Percentiles rank a stretch among this genome's conserved stretches.
These are phyloP conservation scores for Coreoperca whiteheadi DNA, from an alignment of 2,113 vertebrate genomes.

Conservation along the genomic window DNA sequence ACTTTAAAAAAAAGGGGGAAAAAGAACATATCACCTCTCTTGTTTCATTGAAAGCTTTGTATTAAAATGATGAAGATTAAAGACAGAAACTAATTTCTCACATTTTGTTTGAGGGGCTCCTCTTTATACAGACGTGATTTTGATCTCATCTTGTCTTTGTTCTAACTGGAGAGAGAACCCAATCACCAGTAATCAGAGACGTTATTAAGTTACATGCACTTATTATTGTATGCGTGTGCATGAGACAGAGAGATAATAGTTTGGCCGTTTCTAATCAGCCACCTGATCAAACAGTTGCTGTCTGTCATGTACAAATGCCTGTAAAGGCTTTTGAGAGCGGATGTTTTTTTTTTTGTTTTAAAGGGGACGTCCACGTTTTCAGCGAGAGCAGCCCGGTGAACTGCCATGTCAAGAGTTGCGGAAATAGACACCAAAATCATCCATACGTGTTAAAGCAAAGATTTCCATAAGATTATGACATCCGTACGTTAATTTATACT, in stretches of 20 bases:
- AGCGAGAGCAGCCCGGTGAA: too few relatives aligned
- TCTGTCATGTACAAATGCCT: conserved; percentile 4
- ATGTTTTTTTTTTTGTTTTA: background rate
- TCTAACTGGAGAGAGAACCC: background rate
- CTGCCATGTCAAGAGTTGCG: background rate
- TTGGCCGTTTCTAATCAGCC: conserved; percentile 58
- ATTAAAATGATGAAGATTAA: background rate
- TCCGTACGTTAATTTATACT: background rate
- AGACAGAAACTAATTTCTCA: background rate
- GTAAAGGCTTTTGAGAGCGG: conserved; percentile 4
- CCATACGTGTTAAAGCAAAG: background rate
- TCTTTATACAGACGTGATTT: background rate
- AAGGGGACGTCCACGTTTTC: background rate
- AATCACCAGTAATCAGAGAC: background rate
- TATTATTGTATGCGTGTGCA: background rate
- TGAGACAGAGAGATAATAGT: conserved; percentile 13
- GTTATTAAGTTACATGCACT: background rate
- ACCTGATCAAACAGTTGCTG: conserved; percentile 74
- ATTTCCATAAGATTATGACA: too few relatives aligned
- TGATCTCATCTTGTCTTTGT: background rate
- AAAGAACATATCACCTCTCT: background rate
- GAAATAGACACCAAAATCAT: background rate
- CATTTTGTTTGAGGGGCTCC: background rate
- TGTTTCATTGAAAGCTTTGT: background rate
- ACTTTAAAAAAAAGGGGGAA: background rate